These are phyloP conservation scores for Drosophila santomea DNA, from an alignment of 1,140 invertebrate genomes.

Conservation along the genomic window DNA sequence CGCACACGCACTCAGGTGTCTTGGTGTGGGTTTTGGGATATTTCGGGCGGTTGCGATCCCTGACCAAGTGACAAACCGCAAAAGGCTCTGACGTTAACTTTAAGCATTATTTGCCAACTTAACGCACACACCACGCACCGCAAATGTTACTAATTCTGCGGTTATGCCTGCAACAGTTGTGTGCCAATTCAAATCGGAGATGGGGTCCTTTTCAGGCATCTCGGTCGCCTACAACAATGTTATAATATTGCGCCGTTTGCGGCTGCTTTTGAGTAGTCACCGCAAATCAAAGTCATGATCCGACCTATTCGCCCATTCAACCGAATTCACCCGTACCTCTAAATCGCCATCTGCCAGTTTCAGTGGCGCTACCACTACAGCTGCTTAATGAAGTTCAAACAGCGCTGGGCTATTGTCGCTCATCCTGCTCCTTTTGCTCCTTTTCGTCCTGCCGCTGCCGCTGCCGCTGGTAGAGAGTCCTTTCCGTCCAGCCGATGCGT, in stretches of 20 bases:
- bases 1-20: conserved; percentile 36
- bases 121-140: conserved; percentile 58
- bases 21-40: conserved; percentile 8
- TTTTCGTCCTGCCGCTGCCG: conserved; percentile 2
- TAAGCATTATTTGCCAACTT: conserved; percentile 76
- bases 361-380: conserved; percentile 23
- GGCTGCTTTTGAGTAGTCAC: conserved; percentile 60
- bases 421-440: conserved; percentile 5
- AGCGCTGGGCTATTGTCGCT: conserved; percentile 52
- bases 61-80: conserved; percentile 79
- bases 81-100: conserved; percentile 76
- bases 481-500: conserved; percentile 14
- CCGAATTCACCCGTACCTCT: not conserved
- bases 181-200: conserved; percentile 5
- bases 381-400: conserved; percentile 61
- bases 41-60: conserved; percentile 12
- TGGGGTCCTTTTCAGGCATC: not conserved
- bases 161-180: conserved; percentile 71
- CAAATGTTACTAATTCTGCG: conserved; percentile 80
- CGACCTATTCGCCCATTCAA: conserved; percentile 27
- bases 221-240: conserved; percentile 40
- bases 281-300: conserved; percentile 74
- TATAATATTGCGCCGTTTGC: conserved; percentile 68
- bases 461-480: not conserved
- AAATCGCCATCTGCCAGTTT: conserved; percentile 19